phyloP scores from a whole-genome alignment of 1,140 invertebrate species.

The Ooceraea biroi region DNA sequence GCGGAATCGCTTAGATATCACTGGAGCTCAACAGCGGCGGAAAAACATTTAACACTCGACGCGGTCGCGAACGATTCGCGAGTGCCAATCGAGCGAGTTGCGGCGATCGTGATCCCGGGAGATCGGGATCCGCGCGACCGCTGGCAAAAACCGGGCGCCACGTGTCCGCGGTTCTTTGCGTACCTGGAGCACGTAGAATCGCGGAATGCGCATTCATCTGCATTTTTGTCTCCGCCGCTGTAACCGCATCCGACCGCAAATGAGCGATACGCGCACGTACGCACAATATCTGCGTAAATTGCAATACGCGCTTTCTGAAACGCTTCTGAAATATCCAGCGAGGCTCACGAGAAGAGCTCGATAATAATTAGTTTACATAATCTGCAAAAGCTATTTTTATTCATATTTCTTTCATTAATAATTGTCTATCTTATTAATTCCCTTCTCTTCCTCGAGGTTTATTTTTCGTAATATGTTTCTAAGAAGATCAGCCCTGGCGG shows the following conservation, averaged over 20 bases:
- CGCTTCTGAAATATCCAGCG: too few species aligned
- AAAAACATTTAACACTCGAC: constrained; percentile 44
- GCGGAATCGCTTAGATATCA: constrained; percentile 10
- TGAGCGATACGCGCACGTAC: constrained; percentile 27
- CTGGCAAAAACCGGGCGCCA: constrained; percentile 24
- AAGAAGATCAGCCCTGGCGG: neutral
- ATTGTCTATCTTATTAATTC: neutral
- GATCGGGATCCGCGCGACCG: neutral
- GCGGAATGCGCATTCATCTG: constrained; percentile 48
- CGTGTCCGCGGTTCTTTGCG: constrained; percentile 26
- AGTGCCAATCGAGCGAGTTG: constrained; percentile 10
- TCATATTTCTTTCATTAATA: neutral
- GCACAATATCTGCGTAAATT: constrained; percentile 19
- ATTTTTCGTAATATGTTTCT: neutral
- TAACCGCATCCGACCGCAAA: constrained; percentile 24
- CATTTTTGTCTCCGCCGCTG: constrained; percentile 26
- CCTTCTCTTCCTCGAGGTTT: neutral
- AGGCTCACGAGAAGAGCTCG: neutral
- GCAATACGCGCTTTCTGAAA: neutral
- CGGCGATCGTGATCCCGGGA: neutral
- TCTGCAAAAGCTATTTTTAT: neutral
- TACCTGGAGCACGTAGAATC: constrained; percentile 33
- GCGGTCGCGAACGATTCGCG: constrained; percentile 4
- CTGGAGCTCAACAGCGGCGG: neutral
- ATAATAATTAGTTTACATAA: neutral